Conservation (phyloP, 2,113 vertebrate species). For the Cochlearius cochlearius region DNA sequence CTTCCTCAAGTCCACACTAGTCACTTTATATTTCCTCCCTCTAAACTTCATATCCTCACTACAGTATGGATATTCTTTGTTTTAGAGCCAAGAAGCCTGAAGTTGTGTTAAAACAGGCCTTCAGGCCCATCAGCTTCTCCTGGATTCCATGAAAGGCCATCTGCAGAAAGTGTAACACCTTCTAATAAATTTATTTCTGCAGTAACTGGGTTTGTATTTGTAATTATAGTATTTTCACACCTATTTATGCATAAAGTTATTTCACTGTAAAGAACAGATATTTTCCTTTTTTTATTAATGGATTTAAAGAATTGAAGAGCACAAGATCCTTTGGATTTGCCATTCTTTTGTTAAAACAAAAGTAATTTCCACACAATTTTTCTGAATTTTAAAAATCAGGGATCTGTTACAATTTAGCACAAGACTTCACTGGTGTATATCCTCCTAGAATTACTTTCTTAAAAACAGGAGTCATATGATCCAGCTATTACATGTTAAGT, state of each 20-base stretch:
- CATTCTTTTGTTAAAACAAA: neutral
- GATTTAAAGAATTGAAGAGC: neutral
- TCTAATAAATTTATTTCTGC: neutral
- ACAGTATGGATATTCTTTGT: neutral
- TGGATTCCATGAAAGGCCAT: neutral
- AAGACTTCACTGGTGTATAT: neutral
- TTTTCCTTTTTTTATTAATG: neutral
- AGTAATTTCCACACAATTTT: neutral
- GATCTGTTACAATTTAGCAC: neutral
- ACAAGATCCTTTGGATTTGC: neutral
- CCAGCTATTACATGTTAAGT: neutral
- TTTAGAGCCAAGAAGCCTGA: neutral
- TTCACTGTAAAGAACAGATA: neutral
- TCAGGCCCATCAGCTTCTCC: neutral
- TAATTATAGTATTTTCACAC: accelerated
- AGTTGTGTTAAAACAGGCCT: neutral
- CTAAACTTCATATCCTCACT: neutral
- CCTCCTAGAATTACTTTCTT: neutral
- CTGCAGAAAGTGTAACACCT: neutral
- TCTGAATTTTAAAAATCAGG: neutral
- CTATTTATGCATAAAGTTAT: neutral
- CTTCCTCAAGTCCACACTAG: neutral
- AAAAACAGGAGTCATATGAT: neutral
- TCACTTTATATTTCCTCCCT: neutral
- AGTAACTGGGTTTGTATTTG: neutral